Conservation (phyloP, 2,888 invertebrate species). For the Phasia obesa region DNA sequence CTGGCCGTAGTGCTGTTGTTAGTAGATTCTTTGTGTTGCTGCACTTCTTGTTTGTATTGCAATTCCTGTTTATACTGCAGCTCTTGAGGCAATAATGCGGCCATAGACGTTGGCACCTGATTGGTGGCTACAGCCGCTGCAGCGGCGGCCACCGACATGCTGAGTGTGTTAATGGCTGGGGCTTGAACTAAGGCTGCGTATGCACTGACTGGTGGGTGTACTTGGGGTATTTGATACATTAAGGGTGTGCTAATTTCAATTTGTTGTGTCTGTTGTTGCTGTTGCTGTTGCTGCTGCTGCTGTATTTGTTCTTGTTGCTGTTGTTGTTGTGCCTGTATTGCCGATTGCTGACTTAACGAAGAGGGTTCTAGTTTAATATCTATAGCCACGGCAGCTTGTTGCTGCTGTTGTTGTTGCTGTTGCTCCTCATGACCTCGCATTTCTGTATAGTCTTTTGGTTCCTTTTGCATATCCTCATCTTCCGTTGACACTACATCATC, state of each 20-base stretch:
- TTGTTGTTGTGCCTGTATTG: constrained; percentile 58
- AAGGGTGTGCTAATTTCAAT: constrained; percentile 70
- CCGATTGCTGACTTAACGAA: constrained; percentile 66
- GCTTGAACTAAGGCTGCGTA: constrained; percentile 71
- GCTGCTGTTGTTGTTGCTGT: constrained; percentile 57
- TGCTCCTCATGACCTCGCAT: constrained; percentile 74
- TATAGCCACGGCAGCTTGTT: constrained; percentile 72
- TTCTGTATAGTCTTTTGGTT: constrained; percentile 78
- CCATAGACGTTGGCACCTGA: constrained; percentile 71
- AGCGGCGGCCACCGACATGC: constrained; percentile 73
- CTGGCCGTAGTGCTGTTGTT: constrained; percentile 79
- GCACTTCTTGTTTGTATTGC: constrained; percentile 71
- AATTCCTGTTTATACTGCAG: constrained; percentile 64
- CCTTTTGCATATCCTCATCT: constrained; percentile 75
- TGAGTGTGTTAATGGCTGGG: constrained; percentile 71
- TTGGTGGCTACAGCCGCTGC: constrained; percentile 68
- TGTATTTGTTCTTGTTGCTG: constrained; percentile 44
- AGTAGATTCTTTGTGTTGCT: constrained; percentile 75
- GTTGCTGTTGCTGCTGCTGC: constrained; percentile 64
- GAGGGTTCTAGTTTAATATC: constrained; percentile 78
- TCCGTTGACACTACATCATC: constrained; percentile 66
- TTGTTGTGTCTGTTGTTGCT: constrained; percentile 64
- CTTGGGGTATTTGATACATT: constrained; percentile 78
- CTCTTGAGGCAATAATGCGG: constrained; percentile 63
- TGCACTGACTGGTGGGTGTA: constrained; percentile 73